phyloP scores from a whole-genome alignment of 2,888 invertebrate species.

The Eremobia ochroleuca region DNA sequence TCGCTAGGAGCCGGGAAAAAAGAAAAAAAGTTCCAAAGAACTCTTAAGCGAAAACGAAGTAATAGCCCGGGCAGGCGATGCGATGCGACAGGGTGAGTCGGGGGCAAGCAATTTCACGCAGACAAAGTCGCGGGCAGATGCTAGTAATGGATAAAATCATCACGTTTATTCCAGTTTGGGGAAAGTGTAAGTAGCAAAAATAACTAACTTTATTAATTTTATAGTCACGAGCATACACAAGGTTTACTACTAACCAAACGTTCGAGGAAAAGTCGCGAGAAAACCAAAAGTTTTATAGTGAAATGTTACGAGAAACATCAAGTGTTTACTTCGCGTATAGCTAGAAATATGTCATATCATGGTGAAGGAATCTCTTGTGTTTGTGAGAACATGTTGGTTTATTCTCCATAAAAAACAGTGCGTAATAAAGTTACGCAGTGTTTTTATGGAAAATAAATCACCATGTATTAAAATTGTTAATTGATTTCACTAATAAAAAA shows the following conservation, averaged over 20 bases:
- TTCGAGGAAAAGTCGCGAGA: slow-evolving; percentile 36
- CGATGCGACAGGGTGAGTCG: neutral
- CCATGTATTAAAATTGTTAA: neutral
- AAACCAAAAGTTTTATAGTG: slow-evolving; percentile 33
- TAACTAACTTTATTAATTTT: slow-evolving; percentile 26
- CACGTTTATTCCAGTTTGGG: neutral
- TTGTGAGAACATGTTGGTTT: neutral
- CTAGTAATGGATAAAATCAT: neutral
- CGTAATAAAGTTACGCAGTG: fast-evolving
- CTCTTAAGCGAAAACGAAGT: neutral
- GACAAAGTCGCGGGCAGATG: neutral
- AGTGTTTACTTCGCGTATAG: slow-evolving; percentile 15
- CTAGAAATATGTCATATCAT: neutral
- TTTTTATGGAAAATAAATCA: neutral
- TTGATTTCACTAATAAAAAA: neutral
- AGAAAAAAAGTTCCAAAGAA: neutral
- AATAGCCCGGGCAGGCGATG: neutral
- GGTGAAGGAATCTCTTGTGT: neutral
- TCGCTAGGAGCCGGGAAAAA: neutral
- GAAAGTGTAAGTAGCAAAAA: neutral
- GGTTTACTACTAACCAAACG: slow-evolving; percentile 48
- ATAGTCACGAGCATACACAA: slow-evolving; percentile 25
- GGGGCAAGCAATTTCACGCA: neutral
- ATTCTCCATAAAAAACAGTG: too few relatives aligned
- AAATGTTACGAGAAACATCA: slow-evolving; percentile 16